Base-by-base conservation (phyloP, 2,797 vertebrate species). In the Aratinga solstitialis region DNA sequence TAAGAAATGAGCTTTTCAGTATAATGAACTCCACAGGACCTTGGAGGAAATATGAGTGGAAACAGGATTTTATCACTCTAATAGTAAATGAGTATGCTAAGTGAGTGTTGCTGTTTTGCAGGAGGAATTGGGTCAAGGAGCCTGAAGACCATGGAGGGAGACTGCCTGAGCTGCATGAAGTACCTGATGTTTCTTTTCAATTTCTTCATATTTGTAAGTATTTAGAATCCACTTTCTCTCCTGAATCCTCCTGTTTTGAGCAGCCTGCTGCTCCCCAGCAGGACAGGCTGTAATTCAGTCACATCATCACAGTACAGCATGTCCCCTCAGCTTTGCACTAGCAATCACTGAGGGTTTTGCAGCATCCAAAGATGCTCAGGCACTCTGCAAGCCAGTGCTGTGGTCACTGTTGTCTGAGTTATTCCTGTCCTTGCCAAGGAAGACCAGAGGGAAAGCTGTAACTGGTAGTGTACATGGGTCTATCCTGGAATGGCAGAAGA, bases 121-220 rank as follows among this genome's bases (percentile, higher is more conserved):
- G 98, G 96, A 93, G 42, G 62, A 92, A 50, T 76, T 89, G 80
- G 47, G 84, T 82, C 87, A 30, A 91, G 42, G 88, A 97, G 94
- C 96, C 94, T 97, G 93, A 98, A 96, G 69, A 97, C 96, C 98
- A 99, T 99, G 98, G 99, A 99, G 97, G 99, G 99, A 23, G 99
- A 99, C 96, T 99, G 98, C 95, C 98, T 99, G 96, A 99, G 98
- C 98, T 99, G 99, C 97, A 98, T 99, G 98, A 99, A 99, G 97
- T 99, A 99, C 94, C 98, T 99, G 97, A 99, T 99, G 99, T 99
- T 99, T 92, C 98, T 99, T 97, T 99, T 99, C 98, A 99, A 99
- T 97, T 99, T 99, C 98, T 98, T 99, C 96, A 99, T 99, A 94
- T 99, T 99, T 96, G 99, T 99, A 96, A 99, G 99, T 98, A 96